These are phyloP conservation scores for Oxyteleia sp. DNA, from an alignment of 2,888 invertebrate species.

Conservation along the genomic window DNA sequence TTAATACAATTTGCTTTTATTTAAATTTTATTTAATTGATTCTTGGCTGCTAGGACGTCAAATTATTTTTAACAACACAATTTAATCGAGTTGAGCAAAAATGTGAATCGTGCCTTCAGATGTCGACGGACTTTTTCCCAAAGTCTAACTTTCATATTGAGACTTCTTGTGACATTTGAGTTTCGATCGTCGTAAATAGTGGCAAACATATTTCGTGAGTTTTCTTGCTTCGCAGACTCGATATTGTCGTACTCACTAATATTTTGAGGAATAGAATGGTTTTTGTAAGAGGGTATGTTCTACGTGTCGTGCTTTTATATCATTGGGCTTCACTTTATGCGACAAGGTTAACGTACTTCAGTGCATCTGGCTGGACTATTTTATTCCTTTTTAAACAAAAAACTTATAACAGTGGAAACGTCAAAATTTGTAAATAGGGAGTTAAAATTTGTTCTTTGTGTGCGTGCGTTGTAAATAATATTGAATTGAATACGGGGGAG, in stretches of 20 bases:
- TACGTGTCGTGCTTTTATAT: slow-evolving; percentile 3
- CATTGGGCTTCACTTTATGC: slow-evolving; percentile 22
- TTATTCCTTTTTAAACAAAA: slow-evolving; percentile 16
- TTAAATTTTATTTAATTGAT: no score
- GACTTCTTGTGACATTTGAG: not conserved
- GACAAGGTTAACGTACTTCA: no score
- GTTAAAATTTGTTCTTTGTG: not conserved
- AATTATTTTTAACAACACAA: not conserved
- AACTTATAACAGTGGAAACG: slow-evolving; percentile 22
- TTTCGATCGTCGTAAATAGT: not conserved
- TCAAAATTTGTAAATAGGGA: slow-evolving; percentile 15
- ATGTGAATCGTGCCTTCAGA: no score
- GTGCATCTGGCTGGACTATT: slow-evolving; percentile 11
- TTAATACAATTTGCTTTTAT: no score
- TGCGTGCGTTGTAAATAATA: slow-evolving; percentile 10
- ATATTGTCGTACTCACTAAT: slow-evolving; percentile 16
- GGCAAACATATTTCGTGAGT: slow-evolving; percentile 11
- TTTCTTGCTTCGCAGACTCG: not conserved
- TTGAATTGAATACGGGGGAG: slow-evolving; percentile 1
- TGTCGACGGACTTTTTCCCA: not conserved
- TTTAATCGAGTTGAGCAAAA: no score
- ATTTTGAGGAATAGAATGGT: no score
- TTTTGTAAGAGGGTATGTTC: no score
- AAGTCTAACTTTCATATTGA: not conserved
- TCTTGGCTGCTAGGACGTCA: no score